Percentiles rank a stretch among this genome's conserved stretches.
These are phyloP conservation scores for Drosophila mojavensis DNA, from an alignment of 1,140 invertebrate species.

Conservation along the genomic window DNA sequence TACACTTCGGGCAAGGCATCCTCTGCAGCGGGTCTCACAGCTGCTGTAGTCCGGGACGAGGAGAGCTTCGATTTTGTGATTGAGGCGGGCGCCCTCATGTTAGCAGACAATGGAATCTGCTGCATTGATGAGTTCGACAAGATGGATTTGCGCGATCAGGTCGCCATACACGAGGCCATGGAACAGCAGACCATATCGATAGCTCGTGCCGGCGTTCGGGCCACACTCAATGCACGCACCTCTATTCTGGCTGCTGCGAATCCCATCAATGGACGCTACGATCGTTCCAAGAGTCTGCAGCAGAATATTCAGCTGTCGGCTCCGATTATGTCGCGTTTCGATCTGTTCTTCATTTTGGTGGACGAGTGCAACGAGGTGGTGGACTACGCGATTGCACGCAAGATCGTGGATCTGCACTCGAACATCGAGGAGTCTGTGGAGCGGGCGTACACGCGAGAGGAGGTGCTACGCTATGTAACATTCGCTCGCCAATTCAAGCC, in stretches of 20 bases:
- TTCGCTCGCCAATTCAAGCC: constrained; percentile 99
- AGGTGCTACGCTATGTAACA: constrained; percentile 96
- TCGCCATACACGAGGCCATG: constrained; percentile 99
- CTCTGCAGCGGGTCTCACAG: constrained; percentile 98
- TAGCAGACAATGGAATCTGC: constrained; percentile 99
- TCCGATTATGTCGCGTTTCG: constrained; percentile 99
- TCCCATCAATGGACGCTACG: constrained; percentile 98
- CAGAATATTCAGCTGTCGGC: constrained; percentile 97
- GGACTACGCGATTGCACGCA: constrained; percentile 97
- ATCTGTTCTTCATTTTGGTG: constrained; percentile 99
- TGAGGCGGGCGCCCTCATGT: constrained; percentile 99
- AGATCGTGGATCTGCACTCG: constrained; percentile 97
- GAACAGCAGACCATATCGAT: constrained; percentile 99
- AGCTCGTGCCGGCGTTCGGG: constrained; percentile 98
- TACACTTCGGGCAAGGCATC: constrained; percentile 99
- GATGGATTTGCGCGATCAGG: constrained; percentile 99
- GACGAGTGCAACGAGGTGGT: constrained; percentile 97
- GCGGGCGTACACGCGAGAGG: constrained; percentile 92
- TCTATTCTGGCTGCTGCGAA: constrained; percentile 99
- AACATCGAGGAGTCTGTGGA: constrained; percentile 91
- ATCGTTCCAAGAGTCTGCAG: constrained; percentile 96
- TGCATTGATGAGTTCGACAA: constrained; percentile 99
- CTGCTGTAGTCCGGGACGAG: constrained; percentile 98
- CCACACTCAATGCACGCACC: constrained; percentile 98
- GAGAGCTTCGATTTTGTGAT: constrained; percentile 99